Conservation (phyloP, 2,113 vertebrate species). For the Ardeotis arabs region DNA sequence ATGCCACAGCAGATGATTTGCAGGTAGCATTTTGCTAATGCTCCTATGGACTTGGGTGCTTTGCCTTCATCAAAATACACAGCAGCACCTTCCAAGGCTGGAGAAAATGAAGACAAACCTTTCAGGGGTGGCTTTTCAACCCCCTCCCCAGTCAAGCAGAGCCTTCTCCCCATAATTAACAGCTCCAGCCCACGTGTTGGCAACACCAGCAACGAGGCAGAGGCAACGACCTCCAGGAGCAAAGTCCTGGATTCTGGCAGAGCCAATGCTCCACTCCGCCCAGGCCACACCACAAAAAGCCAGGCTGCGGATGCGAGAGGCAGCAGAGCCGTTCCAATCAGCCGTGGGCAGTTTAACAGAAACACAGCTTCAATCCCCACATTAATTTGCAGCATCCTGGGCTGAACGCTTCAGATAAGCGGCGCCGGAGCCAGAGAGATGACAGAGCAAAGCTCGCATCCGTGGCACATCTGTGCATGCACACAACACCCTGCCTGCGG, state of each 20-base stretch:
- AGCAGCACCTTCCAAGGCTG: neutral
- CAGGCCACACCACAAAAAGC: neutral
- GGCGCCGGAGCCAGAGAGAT: constrained; percentile 18
- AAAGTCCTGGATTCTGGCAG: neutral
- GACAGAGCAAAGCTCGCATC: constrained; percentile 29
- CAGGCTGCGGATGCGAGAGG: neutral
- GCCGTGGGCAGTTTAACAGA: constrained; percentile 51
- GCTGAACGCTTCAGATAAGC: constrained; percentile 72
- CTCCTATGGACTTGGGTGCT: neutral
- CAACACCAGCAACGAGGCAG: neutral
- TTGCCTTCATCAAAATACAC: constrained; percentile 40
- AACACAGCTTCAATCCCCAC: constrained; percentile 55
- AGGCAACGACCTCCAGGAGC: neutral
- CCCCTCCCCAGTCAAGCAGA: neutral
- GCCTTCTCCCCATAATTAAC: neutral
- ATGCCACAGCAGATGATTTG: neutral
- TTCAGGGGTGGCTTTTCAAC: neutral
- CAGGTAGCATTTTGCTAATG: neutral
- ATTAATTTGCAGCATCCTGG: constrained; percentile 71
- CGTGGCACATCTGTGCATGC: neutral
- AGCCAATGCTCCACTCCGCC: neutral
- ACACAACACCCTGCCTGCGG: neutral
- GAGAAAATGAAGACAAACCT: constrained; percentile 17
- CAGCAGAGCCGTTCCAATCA: constrained; percentile 39
- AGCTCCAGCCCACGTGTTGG: neutral